Base-by-base conservation (phyloP, 2,888 invertebrate genomes). In the Chloroclystis v-ata region DNA sequence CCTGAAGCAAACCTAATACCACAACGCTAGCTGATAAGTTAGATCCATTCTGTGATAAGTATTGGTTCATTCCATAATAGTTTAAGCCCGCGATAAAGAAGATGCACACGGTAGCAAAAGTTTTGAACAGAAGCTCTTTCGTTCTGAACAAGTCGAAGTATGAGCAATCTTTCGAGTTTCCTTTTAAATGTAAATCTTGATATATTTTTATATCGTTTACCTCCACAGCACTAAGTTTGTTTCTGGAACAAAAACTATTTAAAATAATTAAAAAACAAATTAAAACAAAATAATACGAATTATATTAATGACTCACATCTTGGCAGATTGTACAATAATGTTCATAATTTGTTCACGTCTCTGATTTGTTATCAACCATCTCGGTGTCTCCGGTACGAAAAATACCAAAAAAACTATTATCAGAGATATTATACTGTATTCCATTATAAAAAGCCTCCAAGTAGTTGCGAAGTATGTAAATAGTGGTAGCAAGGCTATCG, bases 311-410 rank as follows among this genome's bases (percentile, higher is more conserved):
- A 64, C 69, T 72, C 37, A 78, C 79, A 71, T 62, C 53, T 59
- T 69, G n/a, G 79, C 78, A 35, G 74, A 75, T 35, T 53, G 65
- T 0, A 65, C 69, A 59, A 78, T 61, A 9, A 75, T 33, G 1
- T 54, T 49, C 11, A 74, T 44, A 6, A 72, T 72, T 46, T 69
- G 56, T 1, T 74, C 62, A 9, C 56, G 40, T 47, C 63, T 68
- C 1, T 73, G 68, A 20, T 65, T 69, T 1, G 72, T 64, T 20
- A 80, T 59, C 47, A 79, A 60, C 81, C 81, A 82, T 48, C 78
- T 67, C 1, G 81, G 81, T 26, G 78, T 70, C 49, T 81, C 81
- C 1, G 81, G 77, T 11, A 79, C 37, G 37, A 68, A 65, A 0
- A 72, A 48, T 26, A 71, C 38, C 7, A 65, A 26, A 0, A 65